Evolutionary conservation across 92 coral and sea anemone species (phyloP).

Genomic region (Heliopora coerulea): DNA sequence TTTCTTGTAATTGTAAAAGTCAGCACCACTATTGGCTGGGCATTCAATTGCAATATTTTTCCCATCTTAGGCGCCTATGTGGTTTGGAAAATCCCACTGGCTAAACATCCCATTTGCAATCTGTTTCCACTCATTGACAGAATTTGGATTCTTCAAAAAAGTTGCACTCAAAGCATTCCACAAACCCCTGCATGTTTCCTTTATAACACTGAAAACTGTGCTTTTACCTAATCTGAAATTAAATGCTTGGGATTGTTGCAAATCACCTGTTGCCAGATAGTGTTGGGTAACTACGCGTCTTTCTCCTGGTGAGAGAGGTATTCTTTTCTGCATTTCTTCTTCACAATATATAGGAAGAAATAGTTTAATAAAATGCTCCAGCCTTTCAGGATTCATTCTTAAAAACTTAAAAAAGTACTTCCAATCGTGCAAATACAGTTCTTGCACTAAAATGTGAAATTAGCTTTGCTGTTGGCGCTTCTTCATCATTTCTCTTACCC

Average conservation of each 20-base stretch:
- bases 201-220: conserved; percentile 38
- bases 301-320: conserved; percentile 42
- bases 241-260: conserved; percentile 30
- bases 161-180: conserved; percentile 47
- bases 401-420: conserved; percentile 54
- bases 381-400: conserved; percentile 49
- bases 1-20: too few species aligned
- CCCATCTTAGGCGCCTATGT: conserved; percentile 47
- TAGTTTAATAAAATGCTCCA: conserved; percentile 32
- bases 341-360: conserved; percentile 32
- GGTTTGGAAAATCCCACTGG: conserved; percentile 46
- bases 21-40: too few species aligned
- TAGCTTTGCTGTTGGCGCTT: conserved; percentile 48
- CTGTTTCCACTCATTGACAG: conserved; percentile 43
- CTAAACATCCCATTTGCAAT: conserved; percentile 50
- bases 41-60: too few species aligned
- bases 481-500: conserved; percentile 50
- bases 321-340: conserved; percentile 38
- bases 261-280: conserved; percentile 51
- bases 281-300: conserved; percentile 39
- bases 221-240: conserved; percentile 42
- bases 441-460: conserved; percentile 42
- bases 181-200: conserved; percentile 32
- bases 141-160: conserved; percentile 40
- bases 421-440: conserved; percentile 48